Base-by-base conservation (phyloP, 2,113 vertebrate genomes). In the Sigmodon hispidus region DNA sequence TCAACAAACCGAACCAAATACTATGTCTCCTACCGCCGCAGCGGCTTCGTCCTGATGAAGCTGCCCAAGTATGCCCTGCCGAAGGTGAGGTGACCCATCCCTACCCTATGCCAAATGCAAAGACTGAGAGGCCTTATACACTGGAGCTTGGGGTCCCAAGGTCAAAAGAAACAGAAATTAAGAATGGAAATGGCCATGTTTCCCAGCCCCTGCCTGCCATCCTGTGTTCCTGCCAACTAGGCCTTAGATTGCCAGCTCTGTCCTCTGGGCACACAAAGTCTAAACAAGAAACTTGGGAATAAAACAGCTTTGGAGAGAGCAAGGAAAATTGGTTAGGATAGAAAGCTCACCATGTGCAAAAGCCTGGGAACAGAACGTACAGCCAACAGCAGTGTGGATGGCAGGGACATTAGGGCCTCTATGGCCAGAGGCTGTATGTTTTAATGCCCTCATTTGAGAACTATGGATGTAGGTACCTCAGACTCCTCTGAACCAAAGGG, bases 21-120 rank as follows among this genome's bases (percentile, higher is more conserved):
- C 97, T 99, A 99, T 0, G 99, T 99, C 57, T 99, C 99, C 3
- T 99, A 99, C 45, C 99, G 97, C 7, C 99, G 99, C 57, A 98
- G 98, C 24, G 98, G 98, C 26, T 99, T 99, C 85, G 98, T 99
- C 48, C 99, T 98, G 97, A 99, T 99, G 99, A 99, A 98, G 93
- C 98, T 99, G 92, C 99, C 99, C 45, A 99, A 99, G 98, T 99
- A 99, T 0, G 98, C 99, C 0, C 86, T 99, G 89, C 99, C 99
- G 1, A 99, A 99, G 99, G 99, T 99, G 98, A 95, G 98, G 24
- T 4, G 9, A 19, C 4, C 70, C 3, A 0, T 72, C 6, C 77
- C 15, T 0, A 24, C 26, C 31, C 34, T 67, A 31, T 2, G 48
- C 57, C 57, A n/a, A 7, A 15, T 77, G 21, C 72, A 36, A 8